These are phyloP conservation scores for Babyrousa celebensis DNA, from an alignment of 2,797 vertebrate species.

Conservation along the genomic window DNA sequence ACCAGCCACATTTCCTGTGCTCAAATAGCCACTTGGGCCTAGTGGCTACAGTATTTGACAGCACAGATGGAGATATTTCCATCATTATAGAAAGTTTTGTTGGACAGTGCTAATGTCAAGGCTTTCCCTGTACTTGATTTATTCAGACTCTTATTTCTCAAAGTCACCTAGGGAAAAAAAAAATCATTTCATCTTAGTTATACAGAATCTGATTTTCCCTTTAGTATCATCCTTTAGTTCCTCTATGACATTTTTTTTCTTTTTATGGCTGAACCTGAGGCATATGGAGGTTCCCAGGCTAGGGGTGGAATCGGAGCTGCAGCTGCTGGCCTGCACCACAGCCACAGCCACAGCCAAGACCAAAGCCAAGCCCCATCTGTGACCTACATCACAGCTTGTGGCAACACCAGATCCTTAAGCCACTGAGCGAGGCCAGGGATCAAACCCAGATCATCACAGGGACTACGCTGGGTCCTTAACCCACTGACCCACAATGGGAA, in stretches of 20 bases:
- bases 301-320: too few relatives aligned
- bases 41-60: background rate
- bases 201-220: constrained; percentile 50
- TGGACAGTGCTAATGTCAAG: background rate
- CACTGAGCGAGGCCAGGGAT: too few relatives aligned
- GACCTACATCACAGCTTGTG: too few relatives aligned
- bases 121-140: background rate
- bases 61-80: background rate
- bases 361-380: too few relatives aligned
- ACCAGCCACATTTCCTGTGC: background rate
- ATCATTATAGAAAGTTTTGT: constrained; percentile 1
- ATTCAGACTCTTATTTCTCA: constrained; percentile 66
- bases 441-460: too few relatives aligned
- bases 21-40: background rate
- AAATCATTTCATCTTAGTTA: constrained; percentile 38
- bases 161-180: constrained; percentile 30
- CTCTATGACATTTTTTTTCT: constrained; percentile 31
- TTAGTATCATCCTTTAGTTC: constrained; percentile 15
- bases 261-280: too few relatives aligned
- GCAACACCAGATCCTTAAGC: too few relatives aligned
- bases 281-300: too few relatives aligned
- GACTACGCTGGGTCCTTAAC: too few relatives aligned
- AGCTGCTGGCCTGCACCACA: too few relatives aligned
- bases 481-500: too few relatives aligned
- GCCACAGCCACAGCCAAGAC: too few relatives aligned